These are phyloP conservation scores for Bicyclus anynana DNA, from an alignment of 1,140 invertebrate species.

Conservation along the genomic window DNA sequence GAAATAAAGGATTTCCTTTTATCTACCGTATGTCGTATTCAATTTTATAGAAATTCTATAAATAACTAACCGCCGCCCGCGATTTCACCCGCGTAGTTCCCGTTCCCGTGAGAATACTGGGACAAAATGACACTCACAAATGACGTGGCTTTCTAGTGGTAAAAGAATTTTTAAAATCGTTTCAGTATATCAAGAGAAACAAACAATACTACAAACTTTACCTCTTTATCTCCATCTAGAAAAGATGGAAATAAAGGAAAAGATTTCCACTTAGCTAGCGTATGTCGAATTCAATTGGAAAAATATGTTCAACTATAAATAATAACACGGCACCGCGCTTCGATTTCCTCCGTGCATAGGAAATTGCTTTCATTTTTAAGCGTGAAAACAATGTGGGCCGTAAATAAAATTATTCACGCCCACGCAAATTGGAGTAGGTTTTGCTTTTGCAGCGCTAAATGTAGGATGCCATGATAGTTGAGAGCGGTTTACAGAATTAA, in stretches of 20 bases:
- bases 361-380: conserved; percentile 54
- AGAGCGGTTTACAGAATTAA: no score
- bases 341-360: conserved; percentile 43
- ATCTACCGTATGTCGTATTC: conserved; percentile 8
- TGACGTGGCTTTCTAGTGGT: no score
- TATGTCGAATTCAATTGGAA: conserved; percentile 17
- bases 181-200: no score
- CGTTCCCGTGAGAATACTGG: no score
- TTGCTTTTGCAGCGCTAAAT: conserved; percentile 17
- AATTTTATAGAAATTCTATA: conserved; percentile 17
- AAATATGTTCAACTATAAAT: conserved; percentile 23
- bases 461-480: not conserved
- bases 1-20: not conserved
- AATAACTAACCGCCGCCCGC: conserved; percentile 21
- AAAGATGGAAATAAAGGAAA: not conserved
- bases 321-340: conserved; percentile 18
- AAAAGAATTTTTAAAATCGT: no score
- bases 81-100: conserved; percentile 42
- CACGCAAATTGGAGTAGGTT: conserved; percentile 28
- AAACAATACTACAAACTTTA: no score
- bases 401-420: conserved; percentile 32
- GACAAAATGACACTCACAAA: no score
- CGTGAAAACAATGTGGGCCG: conserved; percentile 37
- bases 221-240: no score
- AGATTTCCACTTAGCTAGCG: not conserved